Percentiles rank a stretch among this genome's conserved stretches.
Evolutionary conservation across 2,888 invertebrate species (phyloP).

Genomic region (Megamerina dolium): DNA sequence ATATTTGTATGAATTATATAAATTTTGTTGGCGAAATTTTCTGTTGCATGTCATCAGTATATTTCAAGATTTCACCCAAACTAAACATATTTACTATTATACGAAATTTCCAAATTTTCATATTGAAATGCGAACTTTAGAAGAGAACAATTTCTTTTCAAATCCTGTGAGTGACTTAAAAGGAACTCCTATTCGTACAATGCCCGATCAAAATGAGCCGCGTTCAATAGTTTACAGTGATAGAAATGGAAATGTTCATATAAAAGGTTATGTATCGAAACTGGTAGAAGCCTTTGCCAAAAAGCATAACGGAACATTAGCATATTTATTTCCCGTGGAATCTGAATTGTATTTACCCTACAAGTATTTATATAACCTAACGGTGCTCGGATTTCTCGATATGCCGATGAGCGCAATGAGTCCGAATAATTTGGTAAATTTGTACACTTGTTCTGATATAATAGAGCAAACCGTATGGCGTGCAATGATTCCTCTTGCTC

Average conservation of each 20-base stretch:
- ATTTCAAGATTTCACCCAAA: not conserved
- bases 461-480: not conserved
- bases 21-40: not conserved
- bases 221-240: conserved; percentile 10
- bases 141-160: not conserved
- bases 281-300: conserved; percentile 4
- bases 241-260: not conserved
- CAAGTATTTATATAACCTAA: not conserved
- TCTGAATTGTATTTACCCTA: not conserved
- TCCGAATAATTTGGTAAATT: not conserved
- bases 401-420: not conserved
- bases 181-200: conserved; percentile 6
- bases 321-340: not conserved
- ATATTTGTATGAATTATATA: too few species aligned
- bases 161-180: conserved; percentile 4
- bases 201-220: conserved; percentile 12
- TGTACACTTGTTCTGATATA: not conserved
- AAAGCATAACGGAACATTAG: conserved; percentile 10
- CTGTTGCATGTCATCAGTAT: not conserved
- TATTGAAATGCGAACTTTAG: not conserved
- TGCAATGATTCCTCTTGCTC: conserved; percentile 2
- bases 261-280: conserved; percentile 5
- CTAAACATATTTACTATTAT: not conserved
- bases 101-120: not conserved
- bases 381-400: not conserved